phyloP scores from a whole-genome alignment of 2,888 invertebrate species.

The Minunthozetes semirufus region DNA sequence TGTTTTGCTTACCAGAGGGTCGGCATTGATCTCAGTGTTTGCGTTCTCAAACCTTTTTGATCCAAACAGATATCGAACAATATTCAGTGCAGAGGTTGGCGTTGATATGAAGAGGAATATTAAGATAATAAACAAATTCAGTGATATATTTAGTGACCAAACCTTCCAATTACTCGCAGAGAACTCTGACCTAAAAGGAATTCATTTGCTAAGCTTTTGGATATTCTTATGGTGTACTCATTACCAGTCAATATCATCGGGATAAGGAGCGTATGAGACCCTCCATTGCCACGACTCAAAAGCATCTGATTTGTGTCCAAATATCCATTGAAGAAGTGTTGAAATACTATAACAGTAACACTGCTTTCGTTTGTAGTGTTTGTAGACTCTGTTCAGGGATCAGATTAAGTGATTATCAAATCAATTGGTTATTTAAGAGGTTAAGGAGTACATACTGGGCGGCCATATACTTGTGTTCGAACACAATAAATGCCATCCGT shows the following conservation, averaged over 20 bases:
- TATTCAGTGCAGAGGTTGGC: constrained; percentile 60
- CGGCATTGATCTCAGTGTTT: not conserved
- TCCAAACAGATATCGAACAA: not conserved
- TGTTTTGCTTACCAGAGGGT: too few species aligned
- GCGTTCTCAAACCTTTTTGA: not conserved
- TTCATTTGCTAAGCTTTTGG: not conserved
- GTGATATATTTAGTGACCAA: constrained; percentile 62
- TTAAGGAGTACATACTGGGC: not conserved
- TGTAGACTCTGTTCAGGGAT: too few species aligned
- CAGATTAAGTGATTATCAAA: too few species aligned
- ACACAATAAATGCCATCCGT: not conserved
- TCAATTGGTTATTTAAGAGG: too few species aligned
- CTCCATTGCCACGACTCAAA: not conserved
- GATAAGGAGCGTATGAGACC: not conserved
- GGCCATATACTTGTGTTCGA: not conserved
- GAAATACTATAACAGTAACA: not conserved
- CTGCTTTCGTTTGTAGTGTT: too few species aligned
- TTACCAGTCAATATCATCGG: not conserved
- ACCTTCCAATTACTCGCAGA: not conserved
- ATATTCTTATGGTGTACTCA: not conserved
- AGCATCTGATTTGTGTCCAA: not conserved
- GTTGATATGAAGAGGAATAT: constrained; percentile 85
- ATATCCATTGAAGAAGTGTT: not conserved
- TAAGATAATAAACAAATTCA: constrained; percentile 69
- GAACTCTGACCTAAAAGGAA: constrained; percentile 13